These are phyloP conservation scores for Clarias pachynema DNA, from an alignment of 2,797 vertebrate species.

Conservation along the genomic window DNA sequence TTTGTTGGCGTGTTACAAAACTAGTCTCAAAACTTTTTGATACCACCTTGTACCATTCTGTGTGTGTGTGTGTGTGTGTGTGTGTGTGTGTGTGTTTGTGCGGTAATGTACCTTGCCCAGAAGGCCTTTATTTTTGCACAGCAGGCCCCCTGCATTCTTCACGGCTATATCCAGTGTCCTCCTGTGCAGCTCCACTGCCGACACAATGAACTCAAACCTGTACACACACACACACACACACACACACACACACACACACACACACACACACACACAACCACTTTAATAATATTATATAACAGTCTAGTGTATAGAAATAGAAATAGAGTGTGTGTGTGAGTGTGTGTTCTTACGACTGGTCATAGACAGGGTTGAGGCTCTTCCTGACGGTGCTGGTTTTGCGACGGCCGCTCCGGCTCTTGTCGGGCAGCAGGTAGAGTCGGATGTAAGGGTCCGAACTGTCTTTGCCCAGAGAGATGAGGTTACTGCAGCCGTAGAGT, in stretches of 20 bases:
- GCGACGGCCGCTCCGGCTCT: conserved; percentile 90
- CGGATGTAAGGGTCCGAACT: conserved; percentile 92
- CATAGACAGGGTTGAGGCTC: conserved; percentile 90
- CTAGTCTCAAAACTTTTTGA: too few relatives aligned
- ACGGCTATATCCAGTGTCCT: conserved; percentile 94
- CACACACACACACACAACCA: conserved; percentile 34
- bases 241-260: conserved; percentile 25
- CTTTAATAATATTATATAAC: not conserved
- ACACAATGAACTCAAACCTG: conserved; percentile 78
- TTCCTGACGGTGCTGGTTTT: conserved; percentile 91
- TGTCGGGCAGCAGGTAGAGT: conserved; percentile 94
- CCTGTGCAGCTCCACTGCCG: conserved; percentile 88
- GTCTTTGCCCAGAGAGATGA: conserved; percentile 93
- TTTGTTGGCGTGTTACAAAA: too few relatives aligned
- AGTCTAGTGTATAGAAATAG: not conserved
- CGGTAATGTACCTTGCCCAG: conserved; percentile 85
- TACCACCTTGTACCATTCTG: not conserved
- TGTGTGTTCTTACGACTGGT: conserved; percentile 85
- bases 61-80: conserved; percentile 3
- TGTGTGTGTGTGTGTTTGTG: conserved; percentile 10
- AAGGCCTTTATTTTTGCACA: conserved; percentile 96
- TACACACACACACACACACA: conserved; percentile 38
- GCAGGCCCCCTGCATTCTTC: conserved; percentile 92
- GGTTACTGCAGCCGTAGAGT: conserved; percentile 76
- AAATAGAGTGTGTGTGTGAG: not conserved